Evolutionary conservation across 2,888 invertebrate genomes (phyloP).

Genomic region (Diploptera punctata): DNA sequence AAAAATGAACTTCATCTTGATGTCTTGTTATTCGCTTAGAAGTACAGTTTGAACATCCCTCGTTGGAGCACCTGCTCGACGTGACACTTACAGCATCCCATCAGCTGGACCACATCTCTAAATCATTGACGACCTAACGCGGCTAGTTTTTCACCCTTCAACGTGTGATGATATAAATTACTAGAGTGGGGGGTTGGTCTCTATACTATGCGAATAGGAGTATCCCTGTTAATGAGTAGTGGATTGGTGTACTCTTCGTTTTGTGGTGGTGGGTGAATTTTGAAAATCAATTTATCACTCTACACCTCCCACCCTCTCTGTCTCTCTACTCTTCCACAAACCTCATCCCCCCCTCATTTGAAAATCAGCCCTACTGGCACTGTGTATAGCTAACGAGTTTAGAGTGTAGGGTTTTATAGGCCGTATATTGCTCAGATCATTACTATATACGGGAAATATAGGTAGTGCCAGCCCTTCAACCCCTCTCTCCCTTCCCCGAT

Average conservation of each 20-base stretch:
- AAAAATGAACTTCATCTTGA: too few relatives aligned
- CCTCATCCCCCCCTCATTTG: constrained; percentile 20
- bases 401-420: constrained; percentile 29
- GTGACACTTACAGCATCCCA: not conserved
- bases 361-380: constrained; percentile 18
- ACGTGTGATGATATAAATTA: constrained; percentile 26
- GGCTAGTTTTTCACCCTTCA: constrained; percentile 12
- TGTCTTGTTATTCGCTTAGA: too few relatives aligned
- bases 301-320: constrained; percentile 30
- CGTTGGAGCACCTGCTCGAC: not conserved
- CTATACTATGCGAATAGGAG: constrained; percentile 17
- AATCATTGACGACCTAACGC: constrained; percentile 24
- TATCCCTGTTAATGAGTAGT: constrained; percentile 31
- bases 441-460: constrained; percentile 31
- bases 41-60: not conserved
- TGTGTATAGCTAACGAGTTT: constrained; percentile 27
- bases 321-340: constrained; percentile 27
- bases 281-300: constrained; percentile 44
- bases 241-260: constrained; percentile 43
- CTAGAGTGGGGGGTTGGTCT: not conserved
- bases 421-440: constrained; percentile 34
- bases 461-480: constrained; percentile 9
- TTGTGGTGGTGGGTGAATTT: constrained; percentile 42
- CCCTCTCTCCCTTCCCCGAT: not conserved
- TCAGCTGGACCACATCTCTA: constrained; percentile 26